Evolutionary conservation across 1,140 invertebrate species (phyloP), one percentile per base, ranked within the genome.

Genomic region (Brachystomella parvula): DNA sequence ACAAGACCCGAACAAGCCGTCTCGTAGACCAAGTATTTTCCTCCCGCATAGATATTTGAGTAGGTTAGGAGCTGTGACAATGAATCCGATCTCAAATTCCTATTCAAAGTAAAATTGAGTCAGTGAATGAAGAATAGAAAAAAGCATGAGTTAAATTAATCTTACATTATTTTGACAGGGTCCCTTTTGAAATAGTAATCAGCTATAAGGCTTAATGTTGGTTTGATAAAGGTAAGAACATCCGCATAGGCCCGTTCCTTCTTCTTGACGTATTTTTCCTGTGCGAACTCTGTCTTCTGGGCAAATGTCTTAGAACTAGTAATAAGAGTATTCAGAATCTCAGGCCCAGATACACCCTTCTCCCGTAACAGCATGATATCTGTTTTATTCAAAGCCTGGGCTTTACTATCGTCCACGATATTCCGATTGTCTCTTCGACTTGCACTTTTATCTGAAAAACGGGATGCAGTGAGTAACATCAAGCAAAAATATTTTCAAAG

Each of bases 231-330:
- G 65, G 86, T 85, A 24, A 93, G 78, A 74, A 84, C 88, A 73
- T 89, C 86, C 76, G 84, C 88, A 77, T 94, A 95, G 76, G 95
- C 95, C 69, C 87, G 88, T 72, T 92, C 88, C 77, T 97, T 97
- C 76, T 96, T 96, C 58, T 87, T 89, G 6, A 97, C 82, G 77
- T 96, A 97, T 77, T 97, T 97, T 72, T 92, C 88, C 78, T 96
- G 92, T 0, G 92, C 90, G 77, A 87, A 96, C 74, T 89, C 89
- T 0, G 93, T 96, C 82, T 95, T 96, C 32, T 83, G 81, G 30
- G 83, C 81, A 78, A 92, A 92, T 12, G 91, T 92, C 66, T 85
- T 87, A 47, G 92, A 96, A 76, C 95, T 95, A 68, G 87, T 87
- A 47, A 96, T 87, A 2, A 98, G 79, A 53, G 87, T 86, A 64